Base-by-base conservation (phyloP, 2,113 vertebrate species). In the Halichoeres trimaculatus region DNA sequence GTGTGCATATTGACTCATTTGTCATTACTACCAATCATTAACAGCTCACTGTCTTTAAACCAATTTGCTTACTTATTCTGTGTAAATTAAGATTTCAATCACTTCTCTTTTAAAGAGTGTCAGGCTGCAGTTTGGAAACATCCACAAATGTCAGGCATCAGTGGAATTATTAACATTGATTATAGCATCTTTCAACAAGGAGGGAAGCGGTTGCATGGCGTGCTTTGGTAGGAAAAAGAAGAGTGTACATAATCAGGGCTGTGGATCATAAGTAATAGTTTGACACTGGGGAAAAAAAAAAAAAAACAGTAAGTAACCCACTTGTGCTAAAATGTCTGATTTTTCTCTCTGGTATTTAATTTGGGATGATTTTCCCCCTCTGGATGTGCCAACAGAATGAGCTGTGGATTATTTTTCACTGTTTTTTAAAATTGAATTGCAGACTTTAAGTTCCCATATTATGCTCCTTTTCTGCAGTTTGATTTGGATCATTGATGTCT, bases 51-150 rank as follows among this genome's bases (percentile, higher is more conserved):
- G 5, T 55, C 55, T 68, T 36, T 8, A 1, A 8, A 19, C 26
- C 3, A 56, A 14, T 62, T 47, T 62, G 4, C 20, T 1, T 17
- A 57, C 23, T 64, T 8, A 64, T 23, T 69, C 34, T n/a, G 23
- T 34, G 9, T 43, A 41, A 2, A 36, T 47, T 13, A 3, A 52
- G 1, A 17, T 40, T 64, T 20, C 8, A 26, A 14, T 68, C 7
- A 38, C 17, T 22, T 20, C n/a, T n/a, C 35, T 51, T 19, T 34
- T 34, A 35, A 19, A 56, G 2, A 8, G 8, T 34, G 17, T 41
- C 22, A 48, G 2, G 22, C 58, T 61, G 20, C 52, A 30, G 23
- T 48, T 62, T 63, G 23, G 23, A 50, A 56, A 54, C 30, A 51
- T 52, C 26, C 26, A 24, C 24, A 57, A 50, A 12, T 24, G 13